phyloP scores from a whole-genome alignment of 2,888 invertebrate species.

The Morinoia aosen region DNA sequence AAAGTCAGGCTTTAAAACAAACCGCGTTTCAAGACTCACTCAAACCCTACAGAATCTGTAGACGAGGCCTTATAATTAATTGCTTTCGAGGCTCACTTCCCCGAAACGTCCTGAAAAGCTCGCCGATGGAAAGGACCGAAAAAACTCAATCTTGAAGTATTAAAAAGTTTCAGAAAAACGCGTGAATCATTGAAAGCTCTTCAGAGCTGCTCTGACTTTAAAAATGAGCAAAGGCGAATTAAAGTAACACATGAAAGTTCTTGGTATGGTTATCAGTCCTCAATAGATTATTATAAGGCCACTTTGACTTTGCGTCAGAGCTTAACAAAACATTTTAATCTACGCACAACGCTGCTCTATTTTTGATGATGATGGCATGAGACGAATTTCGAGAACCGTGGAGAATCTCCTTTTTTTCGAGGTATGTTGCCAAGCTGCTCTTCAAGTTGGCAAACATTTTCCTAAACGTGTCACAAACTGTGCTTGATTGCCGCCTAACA shows the following conservation, averaged over 20 bases:
- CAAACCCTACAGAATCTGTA: constrained; percentile 38
- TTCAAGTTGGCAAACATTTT: constrained; percentile 10
- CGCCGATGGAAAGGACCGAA: neutral
- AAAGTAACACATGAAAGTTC: neutral
- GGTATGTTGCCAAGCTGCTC: neutral
- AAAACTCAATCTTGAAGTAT: neutral
- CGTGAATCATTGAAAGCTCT: neutral
- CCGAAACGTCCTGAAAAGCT: neutral
- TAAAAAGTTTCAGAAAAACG: neutral
- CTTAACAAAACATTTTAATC: neutral
- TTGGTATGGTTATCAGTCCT: neutral
- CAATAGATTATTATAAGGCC: too few relatives aligned
- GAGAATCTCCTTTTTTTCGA: neutral
- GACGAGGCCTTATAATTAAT: constrained; percentile 39
- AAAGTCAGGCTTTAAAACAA: constrained; percentile 22
- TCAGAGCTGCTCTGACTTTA: neutral
- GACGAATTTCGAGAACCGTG: neutral
- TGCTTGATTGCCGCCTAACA: neutral
- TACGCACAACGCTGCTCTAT: neutral
- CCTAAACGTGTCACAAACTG: constrained; percentile 12
- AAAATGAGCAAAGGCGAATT: neutral
- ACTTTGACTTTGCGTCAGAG: neutral
- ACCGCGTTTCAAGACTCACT: constrained; percentile 33
- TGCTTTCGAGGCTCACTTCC: constrained; percentile 35
- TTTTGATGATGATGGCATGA: neutral